Percentiles rank a stretch among this genome's conserved stretches.
Evolutionary conservation across 2,797 vertebrate species (phyloP).

Genomic region (Oreonectes daqikongensis): DNA sequence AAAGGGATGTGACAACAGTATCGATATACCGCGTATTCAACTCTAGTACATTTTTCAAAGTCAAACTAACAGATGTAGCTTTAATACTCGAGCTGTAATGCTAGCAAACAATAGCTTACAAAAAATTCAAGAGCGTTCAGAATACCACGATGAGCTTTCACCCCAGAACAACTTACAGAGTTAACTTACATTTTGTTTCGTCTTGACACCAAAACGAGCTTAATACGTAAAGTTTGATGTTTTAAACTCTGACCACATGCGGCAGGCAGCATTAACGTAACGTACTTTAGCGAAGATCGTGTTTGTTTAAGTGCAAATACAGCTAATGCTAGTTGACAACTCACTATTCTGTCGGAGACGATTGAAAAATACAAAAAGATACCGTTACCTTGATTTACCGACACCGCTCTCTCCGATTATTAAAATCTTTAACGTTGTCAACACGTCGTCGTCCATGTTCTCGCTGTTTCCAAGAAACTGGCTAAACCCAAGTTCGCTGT

Average conservation of each 20-base stretch:
- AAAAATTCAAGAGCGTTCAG: background rate
- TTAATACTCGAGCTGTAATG: background rate
- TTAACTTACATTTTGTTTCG: background rate
- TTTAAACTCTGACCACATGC: background rate
- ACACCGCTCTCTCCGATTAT: constrained; percentile 98
- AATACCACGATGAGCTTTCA: background rate
- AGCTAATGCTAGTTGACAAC: constrained; percentile 20
- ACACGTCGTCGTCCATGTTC: constrained; percentile 92
- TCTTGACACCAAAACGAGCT: background rate
- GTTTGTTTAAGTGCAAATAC: constrained; percentile 2
- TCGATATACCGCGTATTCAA: background rate
- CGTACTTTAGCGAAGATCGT: constrained; percentile 16
- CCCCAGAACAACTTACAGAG: background rate
- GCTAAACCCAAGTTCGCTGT: constrained; percentile 1
- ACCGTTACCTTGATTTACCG: constrained; percentile 92
- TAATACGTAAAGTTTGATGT: background rate
- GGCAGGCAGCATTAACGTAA: background rate
- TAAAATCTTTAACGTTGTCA: constrained; percentile 93
- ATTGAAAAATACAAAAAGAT: background rate
- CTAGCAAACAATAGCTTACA: constrained; percentile 1
- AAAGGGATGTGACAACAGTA: constrained; percentile 3
- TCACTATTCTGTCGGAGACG: background rate
- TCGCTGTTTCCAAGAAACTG: constrained; percentile 8
- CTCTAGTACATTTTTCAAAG: background rate
- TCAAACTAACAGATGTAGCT: background rate